These are phyloP conservation scores for Dissostichus mawsoni DNA, from an alignment of 2,113 vertebrate species.

Conservation along the genomic window DNA sequence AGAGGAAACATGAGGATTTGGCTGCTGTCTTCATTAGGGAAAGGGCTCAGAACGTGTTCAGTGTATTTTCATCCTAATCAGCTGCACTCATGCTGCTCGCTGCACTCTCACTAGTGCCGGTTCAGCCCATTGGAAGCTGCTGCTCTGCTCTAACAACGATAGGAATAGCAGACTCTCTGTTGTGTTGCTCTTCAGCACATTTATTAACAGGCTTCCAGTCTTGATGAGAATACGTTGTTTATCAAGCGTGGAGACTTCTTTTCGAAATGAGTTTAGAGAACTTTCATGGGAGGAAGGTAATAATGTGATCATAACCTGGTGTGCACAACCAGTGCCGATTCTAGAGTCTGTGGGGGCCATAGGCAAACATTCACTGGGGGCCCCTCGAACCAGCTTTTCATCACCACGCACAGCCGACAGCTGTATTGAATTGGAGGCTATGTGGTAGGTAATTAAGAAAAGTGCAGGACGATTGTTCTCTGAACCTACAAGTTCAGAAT, in stretches of 20 bases:
- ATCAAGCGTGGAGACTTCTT: neutral
- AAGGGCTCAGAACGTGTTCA: slow-evolving; percentile 24
- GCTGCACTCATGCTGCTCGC: neutral
- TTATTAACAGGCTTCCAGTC: neutral
- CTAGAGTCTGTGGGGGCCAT: too few species aligned
- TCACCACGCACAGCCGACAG: too few species aligned
- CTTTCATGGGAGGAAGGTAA: neutral
- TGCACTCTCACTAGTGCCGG: neutral
- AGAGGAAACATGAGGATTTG: slow-evolving; percentile 48
- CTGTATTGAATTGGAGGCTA: too few species aligned
- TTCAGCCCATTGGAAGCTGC: neutral
- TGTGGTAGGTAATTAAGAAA: neutral
- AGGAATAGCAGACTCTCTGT: neutral
- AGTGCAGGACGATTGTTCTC: neutral
- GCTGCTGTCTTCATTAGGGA: slow-evolving; percentile 41
- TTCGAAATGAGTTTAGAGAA: neutral
- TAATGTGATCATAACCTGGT: neutral
- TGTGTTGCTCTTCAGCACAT: neutral
- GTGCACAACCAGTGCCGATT: neutral
- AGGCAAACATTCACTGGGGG: too few species aligned
- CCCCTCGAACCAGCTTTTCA: too few species aligned
- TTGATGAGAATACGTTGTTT: neutral
- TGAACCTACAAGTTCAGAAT: neutral
- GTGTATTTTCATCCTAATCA: slow-evolving; percentile 33
- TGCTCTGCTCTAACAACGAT: neutral